phyloP scores from a whole-genome alignment of 2,797 vertebrate species.

The Premnoplex brunnescens region DNA sequence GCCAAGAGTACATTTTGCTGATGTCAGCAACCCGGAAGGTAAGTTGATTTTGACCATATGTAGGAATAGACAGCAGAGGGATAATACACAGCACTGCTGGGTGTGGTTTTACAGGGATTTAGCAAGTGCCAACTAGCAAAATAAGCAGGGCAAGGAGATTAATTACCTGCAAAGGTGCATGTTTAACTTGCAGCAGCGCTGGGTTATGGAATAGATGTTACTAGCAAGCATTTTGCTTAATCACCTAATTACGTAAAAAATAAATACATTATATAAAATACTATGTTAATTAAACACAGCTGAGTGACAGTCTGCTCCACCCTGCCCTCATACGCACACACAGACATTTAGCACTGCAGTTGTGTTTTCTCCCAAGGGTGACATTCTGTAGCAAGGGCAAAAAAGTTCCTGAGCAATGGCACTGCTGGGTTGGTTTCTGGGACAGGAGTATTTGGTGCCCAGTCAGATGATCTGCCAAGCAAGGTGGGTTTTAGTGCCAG shows the following conservation, averaged over 20 bases:
- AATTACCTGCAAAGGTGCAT: slow-evolving; percentile 79
- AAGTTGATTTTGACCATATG: slow-evolving; percentile 81
- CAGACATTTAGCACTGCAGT: background rate
- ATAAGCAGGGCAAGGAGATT: slow-evolving; percentile 76
- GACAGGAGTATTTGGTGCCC: background rate
- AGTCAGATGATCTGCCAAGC: background rate
- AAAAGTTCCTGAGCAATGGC: background rate
- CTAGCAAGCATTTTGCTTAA: slow-evolving; percentile 65
- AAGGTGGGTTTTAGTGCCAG: background rate
- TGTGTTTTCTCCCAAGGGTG: background rate
- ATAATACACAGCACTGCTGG: slow-evolving; percentile 74
- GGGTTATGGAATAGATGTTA: slow-evolving; percentile 44
- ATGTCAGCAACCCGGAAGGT: slow-evolving; percentile 80
- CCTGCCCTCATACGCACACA: background rate
- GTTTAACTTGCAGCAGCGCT: slow-evolving; percentile 50
- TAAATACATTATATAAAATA: slow-evolving; percentile 67
- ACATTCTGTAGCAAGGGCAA: background rate
- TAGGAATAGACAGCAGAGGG: slow-evolving; percentile 76
- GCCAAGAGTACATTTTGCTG: slow-evolving; percentile 74
- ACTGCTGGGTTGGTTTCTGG: background rate
- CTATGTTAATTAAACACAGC: slow-evolving; percentile 64
- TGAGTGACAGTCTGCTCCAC: slow-evolving; percentile 62
- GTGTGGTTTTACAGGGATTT: slow-evolving; percentile 77
- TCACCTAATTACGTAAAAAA: slow-evolving; percentile 65
- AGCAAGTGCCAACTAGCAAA: slow-evolving; percentile 80